These are phyloP conservation scores for Leptopilina drosophilae DNA, from an alignment of 2,888 invertebrate species.

Conservation along the genomic window DNA sequence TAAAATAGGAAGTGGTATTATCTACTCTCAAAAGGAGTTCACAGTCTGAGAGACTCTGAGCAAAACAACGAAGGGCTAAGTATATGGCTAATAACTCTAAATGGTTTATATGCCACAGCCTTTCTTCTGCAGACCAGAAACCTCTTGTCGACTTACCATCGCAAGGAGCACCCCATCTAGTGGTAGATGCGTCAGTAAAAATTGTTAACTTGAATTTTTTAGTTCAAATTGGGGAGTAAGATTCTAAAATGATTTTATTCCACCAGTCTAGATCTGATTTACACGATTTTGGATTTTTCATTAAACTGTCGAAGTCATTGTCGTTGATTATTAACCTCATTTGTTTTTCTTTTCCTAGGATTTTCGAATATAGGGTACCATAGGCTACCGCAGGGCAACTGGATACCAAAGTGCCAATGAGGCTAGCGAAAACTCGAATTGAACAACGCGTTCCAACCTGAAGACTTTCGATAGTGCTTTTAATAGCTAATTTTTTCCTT, in stretches of 20 bases:
- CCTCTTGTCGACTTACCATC: constrained; percentile 9
- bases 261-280: constrained; percentile 42
- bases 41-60: not conserved
- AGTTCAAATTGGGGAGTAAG: constrained; percentile 35
- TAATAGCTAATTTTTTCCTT: constrained; percentile 21
- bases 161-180: constrained; percentile 24
- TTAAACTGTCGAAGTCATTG: constrained; percentile 27
- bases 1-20: constrained; percentile 44
- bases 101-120: constrained; percentile 8
- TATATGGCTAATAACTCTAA: constrained; percentile 3
- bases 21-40: constrained; percentile 24
- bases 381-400: constrained; percentile 45
- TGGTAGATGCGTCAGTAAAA: constrained; percentile 38
- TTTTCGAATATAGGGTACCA: constrained; percentile 43
- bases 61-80: not conserved
- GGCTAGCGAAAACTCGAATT: constrained; percentile 41
- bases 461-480: constrained; percentile 2
- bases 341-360: constrained; percentile 42
- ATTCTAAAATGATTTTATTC: constrained; percentile 22
- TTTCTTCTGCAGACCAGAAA: constrained; percentile 3
- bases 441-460: not conserved
- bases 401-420: constrained; percentile 46
- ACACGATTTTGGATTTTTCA: constrained; percentile 32
- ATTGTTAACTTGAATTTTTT: constrained; percentile 36
- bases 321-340: constrained; percentile 25